Conservation (phyloP, 2,888 invertebrate genomes). For the Dicyrtomina minuta region DNA sequence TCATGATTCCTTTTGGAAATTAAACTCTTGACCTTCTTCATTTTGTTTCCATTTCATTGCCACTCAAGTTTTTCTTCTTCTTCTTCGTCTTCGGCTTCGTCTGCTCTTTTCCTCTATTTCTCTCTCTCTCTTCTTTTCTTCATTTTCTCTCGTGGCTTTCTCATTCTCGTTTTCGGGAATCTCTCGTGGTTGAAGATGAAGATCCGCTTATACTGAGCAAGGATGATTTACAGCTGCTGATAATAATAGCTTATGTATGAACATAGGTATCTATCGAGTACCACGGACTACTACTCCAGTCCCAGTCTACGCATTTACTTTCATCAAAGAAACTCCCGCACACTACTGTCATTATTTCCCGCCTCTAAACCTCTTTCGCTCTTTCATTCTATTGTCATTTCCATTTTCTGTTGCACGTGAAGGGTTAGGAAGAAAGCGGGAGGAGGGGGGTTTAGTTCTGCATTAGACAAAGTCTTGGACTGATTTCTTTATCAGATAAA, state of each 20-base stretch:
- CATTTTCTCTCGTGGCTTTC: not conserved
- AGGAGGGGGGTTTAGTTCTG: not conserved
- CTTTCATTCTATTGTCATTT: not conserved
- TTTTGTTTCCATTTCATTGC: constrained; percentile 8
- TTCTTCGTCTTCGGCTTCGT: not conserved
- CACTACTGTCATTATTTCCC: constrained; percentile 1
- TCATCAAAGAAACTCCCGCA: not conserved
- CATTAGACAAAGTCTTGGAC: constrained; percentile 1
- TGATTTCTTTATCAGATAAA: constrained; percentile 29
- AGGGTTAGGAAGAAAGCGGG: constrained; percentile 4
- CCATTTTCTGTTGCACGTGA: not conserved
- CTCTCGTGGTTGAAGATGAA: not conserved
- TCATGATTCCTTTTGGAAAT: constrained; percentile 9
- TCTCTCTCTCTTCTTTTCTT: not conserved
- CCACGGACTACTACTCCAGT: no score
- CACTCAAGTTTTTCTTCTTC: not conserved
- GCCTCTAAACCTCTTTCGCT: constrained; percentile 2
- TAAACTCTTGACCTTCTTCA: constrained; percentile 25
- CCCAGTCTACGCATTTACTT: not conserved
- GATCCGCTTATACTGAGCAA: not conserved
- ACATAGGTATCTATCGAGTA: no score
- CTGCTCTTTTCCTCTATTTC: not conserved
- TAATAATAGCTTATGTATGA: no score
- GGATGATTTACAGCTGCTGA: no score
- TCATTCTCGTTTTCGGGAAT: no score